phyloP scores from a whole-genome alignment of 1,140 invertebrate species.

The Zaprionus camerounensis region DNA sequence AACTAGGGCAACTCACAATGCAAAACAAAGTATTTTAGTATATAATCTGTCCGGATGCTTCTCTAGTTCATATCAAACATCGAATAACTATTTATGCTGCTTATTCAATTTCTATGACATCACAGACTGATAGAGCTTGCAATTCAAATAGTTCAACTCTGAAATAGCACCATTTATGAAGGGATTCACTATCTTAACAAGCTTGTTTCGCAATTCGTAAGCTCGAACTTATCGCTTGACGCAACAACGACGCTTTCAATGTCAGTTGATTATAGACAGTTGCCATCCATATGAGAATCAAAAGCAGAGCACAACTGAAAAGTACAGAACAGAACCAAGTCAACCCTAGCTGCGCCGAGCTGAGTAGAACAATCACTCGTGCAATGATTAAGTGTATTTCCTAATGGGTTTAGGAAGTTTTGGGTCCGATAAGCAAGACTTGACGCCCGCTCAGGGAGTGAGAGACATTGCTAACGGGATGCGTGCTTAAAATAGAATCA shows the following conservation, averaged over 20 bases:
- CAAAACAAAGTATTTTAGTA: neutral
- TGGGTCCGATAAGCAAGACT: conserved; percentile 32
- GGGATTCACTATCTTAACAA: neutral
- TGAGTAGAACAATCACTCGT: conserved; percentile 10
- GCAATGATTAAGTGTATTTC: conserved; percentile 30
- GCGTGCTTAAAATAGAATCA: conserved; percentile 40
- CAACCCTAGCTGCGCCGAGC: neutral
- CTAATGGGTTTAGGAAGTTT: conserved; percentile 47
- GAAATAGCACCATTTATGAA: too few relatives aligned
- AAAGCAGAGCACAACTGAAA: conserved; percentile 22
- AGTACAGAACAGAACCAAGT: conserved; percentile 5
- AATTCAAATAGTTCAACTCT: neutral
- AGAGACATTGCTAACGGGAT: conserved; percentile 11
- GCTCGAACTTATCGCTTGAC: conserved; percentile 28
- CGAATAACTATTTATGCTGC: neutral
- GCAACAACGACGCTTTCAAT: conserved; percentile 46
- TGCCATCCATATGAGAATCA: conserved; percentile 25
- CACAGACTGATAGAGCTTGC: conserved; percentile 7
- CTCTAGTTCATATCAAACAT: conserved; percentile 13
- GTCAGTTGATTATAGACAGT: conserved; percentile 49
- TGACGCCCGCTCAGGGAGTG: neutral
- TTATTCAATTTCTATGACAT: conserved; percentile 18
- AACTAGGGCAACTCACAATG: neutral
- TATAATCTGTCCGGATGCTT: conserved; percentile 1
- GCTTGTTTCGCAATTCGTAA: conserved; percentile 49